These are phyloP conservation scores for Heterochromis multidens DNA, from an alignment of 2,113 vertebrate genomes.

Conservation along the genomic window DNA sequence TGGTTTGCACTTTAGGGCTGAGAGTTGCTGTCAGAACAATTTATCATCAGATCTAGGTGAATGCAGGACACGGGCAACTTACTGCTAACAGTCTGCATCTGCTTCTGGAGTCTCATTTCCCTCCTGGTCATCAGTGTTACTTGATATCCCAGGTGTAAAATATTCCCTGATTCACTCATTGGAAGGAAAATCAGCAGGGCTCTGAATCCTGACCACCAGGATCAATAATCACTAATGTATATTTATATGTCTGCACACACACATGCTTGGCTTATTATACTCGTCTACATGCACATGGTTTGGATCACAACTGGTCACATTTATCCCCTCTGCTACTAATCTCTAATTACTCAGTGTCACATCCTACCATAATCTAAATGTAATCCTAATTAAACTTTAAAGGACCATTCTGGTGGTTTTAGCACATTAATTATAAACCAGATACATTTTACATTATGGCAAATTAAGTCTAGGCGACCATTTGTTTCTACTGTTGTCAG, in stretches of 20 bases:
- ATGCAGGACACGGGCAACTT: not conserved
- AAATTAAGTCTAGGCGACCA: not conserved
- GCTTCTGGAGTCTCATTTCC: not conserved
- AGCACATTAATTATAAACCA: not conserved
- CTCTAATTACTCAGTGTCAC: not conserved
- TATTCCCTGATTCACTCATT: conserved; percentile 15
- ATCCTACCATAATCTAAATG: conserved; percentile 8
- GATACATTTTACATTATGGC: not conserved
- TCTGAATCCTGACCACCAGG: not conserved
- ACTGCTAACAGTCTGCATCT: not conserved
- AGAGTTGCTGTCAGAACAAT: not conserved
- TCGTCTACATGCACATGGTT: not conserved
- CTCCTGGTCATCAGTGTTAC: not conserved
- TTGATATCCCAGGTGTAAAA: conserved; percentile 18
- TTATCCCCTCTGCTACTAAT: not conserved
- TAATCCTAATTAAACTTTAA: conserved; percentile 11
- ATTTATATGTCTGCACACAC: conserved; percentile 7
- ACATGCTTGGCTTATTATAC: not conserved
- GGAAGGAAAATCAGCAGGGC: conserved; percentile 3
- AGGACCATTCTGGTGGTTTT: not conserved
- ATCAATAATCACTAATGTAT: conserved; percentile 28
- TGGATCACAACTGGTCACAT: not conserved
- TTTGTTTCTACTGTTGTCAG: not conserved
- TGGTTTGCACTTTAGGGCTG: not conserved
- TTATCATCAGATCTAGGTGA: not conserved